Evolutionary conservation across 2,113 vertebrate genomes (phyloP).

Genomic region (Muscicapa adusta): DNA sequence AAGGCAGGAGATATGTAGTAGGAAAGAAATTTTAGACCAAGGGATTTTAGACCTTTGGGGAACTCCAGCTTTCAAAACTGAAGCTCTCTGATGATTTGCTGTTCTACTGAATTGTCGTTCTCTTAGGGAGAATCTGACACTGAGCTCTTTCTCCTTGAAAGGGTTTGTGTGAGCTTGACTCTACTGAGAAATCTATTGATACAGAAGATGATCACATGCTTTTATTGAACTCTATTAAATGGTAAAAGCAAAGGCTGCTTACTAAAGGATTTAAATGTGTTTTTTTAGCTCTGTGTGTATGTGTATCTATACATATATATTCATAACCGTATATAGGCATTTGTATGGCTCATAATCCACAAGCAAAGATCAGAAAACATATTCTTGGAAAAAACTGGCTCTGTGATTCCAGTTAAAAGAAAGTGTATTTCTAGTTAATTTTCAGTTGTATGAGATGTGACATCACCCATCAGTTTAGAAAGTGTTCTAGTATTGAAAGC

Average conservation of each 20-base stretch:
- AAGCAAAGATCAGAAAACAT: background rate
- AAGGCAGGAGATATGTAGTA: background rate
- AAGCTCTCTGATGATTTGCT: background rate
- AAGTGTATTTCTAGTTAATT: background rate
- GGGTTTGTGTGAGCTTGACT: background rate
- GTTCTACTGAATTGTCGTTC: background rate
- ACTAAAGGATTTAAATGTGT: background rate
- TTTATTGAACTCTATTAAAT: background rate
- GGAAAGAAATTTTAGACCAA: background rate
- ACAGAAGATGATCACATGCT: background rate
- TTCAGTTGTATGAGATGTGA: background rate
- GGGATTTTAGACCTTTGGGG: background rate
- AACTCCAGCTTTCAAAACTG: background rate
- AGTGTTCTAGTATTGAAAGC: background rate
- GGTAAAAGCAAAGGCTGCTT: background rate
- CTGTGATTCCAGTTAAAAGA: background rate
- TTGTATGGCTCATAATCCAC: fast-evolving
- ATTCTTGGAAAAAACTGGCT: background rate
- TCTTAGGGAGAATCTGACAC: background rate
- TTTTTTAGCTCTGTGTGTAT: fast-evolving
- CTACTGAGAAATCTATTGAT: background rate
- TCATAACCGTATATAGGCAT: fast-evolving
- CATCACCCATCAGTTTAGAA: background rate
- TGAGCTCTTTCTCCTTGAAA: background rate
- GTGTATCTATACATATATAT: fast-evolving